phyloP scores from a whole-genome alignment of 2,797 vertebrate genomes.

The Percopsis omiscomaycus region DNA sequence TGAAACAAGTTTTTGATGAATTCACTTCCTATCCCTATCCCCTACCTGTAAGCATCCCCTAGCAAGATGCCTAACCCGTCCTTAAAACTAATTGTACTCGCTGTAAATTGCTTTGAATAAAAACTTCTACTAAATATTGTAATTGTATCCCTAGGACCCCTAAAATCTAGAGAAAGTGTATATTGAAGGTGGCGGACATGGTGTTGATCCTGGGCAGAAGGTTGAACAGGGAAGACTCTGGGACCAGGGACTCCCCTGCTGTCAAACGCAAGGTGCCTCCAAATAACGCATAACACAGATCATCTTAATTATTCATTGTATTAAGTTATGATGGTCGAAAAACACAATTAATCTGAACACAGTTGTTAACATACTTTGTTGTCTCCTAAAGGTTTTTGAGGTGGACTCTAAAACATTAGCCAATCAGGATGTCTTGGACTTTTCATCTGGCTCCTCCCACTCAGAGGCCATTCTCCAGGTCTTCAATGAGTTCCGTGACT shows the following conservation, averaged over 20 bases:
- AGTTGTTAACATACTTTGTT: constrained; percentile 1
- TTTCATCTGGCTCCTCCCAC: constrained; percentile 90
- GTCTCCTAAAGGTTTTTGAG: constrained; percentile 83
- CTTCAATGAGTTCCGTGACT: constrained; percentile 95
- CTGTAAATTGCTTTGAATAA: too few species aligned
- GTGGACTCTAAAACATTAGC: constrained; percentile 88
- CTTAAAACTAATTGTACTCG: too few species aligned
- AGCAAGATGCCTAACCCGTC: too few species aligned
- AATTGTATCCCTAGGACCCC: constrained; percentile 30
- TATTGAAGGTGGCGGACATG: constrained; percentile 82
- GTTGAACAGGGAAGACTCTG: constrained; percentile 91
- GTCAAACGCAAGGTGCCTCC: constrained; percentile 88
- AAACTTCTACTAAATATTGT: too few species aligned
- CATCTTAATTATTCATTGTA: not conserved
- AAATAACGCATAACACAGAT: not conserved
- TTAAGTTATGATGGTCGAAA: not conserved
- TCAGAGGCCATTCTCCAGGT: constrained; percentile 93
- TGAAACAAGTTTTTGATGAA: too few species aligned
- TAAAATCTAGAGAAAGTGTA: constrained; percentile 32
- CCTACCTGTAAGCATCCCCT: too few species aligned
- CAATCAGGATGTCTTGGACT: constrained; percentile 91
- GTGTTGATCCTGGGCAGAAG: constrained; percentile 97
- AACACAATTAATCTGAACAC: too few species aligned
- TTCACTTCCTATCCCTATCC: too few species aligned
- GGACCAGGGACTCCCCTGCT: constrained; percentile 90